Conservation (phyloP, 2,113 vertebrate genomes). For the Archilochus colubris region DNA sequence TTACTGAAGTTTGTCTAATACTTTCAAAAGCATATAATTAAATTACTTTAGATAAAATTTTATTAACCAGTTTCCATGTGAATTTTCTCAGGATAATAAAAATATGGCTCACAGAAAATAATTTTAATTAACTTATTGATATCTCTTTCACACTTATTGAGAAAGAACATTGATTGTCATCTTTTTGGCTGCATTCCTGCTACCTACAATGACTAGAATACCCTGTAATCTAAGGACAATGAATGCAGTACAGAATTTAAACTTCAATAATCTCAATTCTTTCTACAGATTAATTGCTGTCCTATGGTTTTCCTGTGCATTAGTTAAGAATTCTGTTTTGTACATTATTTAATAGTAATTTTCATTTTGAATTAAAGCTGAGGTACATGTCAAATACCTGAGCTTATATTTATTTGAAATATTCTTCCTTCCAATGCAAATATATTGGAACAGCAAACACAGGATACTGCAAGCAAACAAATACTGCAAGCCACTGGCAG, state of each 20-base stretch:
- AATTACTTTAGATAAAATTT: background rate
- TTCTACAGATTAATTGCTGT: background rate
- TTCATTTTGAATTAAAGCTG: background rate
- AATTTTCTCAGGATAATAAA: background rate
- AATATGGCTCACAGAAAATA: background rate
- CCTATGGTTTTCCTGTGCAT: background rate
- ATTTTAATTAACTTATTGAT: slow-evolving; percentile 22
- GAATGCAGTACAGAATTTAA: background rate
- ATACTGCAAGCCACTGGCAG: background rate
- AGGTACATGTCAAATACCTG: background rate
- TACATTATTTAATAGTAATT: background rate
- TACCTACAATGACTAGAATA: background rate
- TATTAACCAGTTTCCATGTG: background rate
- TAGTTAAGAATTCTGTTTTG: background rate
- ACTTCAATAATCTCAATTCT: background rate
- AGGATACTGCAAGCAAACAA: background rate
- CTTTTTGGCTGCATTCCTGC: background rate
- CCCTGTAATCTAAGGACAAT: background rate
- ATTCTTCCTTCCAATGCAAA: background rate
- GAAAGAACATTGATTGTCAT: background rate
- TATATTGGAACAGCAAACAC: background rate
- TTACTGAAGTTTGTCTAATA: background rate
- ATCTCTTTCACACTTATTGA: background rate
- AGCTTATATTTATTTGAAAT: background rate
- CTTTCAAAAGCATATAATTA: background rate